phyloP scores from a whole-genome alignment of 2,113 vertebrate species.

The Sturnira hondurensis region DNA sequence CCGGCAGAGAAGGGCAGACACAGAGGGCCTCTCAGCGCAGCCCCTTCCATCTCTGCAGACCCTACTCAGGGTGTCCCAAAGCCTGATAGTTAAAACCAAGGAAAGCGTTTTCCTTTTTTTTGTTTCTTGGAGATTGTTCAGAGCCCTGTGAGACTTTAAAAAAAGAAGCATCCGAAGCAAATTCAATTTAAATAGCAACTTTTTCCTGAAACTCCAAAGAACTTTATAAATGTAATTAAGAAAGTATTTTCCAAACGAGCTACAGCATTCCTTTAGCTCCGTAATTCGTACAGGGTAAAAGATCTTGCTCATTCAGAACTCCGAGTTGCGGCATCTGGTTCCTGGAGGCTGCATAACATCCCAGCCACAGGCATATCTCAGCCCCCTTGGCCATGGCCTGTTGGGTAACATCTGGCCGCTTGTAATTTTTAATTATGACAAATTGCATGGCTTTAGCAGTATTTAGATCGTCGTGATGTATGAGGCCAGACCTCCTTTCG shows the following conservation, averaged over 20 bases:
- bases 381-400: neutral
- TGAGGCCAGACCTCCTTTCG: neutral
- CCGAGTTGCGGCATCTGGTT: neutral
- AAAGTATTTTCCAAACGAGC: neutral
- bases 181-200: neutral
- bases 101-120: neutral
- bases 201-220: neutral
- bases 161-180: neutral
- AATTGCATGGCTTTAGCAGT: neutral
- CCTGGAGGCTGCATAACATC: neutral
- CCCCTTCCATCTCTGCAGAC: neutral
- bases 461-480: neutral
- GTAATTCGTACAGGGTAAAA: neutral
- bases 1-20: neutral
- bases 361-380: neutral
- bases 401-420: neutral
- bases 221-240: neutral
- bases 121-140: neutral
- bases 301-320: neutral
- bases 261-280: neutral
- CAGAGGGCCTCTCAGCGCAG: neutral
- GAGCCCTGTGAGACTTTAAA: neutral
- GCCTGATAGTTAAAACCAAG: neutral
- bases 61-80: neutral
- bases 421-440: neutral